Evolutionary conservation across 2,888 invertebrate genomes (phyloP), one percentile per base, ranked within the genome.

Genomic region (Mechanitis mazaeus): DNA sequence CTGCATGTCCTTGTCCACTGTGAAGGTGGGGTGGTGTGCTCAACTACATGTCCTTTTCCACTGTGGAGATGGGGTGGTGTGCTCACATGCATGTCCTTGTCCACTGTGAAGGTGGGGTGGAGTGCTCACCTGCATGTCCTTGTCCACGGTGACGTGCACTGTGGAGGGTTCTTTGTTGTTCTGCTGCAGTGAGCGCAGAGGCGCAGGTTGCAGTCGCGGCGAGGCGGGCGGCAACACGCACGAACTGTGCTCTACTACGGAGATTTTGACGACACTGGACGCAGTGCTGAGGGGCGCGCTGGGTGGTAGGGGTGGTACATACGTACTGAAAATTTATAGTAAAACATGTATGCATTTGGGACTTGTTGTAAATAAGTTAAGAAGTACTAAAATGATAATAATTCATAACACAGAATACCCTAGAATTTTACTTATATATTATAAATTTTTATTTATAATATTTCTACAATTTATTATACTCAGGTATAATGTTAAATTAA

Each of bases 231-330:
- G 58, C 59, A 50, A 53, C 54, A 28, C 47, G 38, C 35, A 54
- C 56, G 5, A 28, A 7, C 11, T 56, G 31, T 60, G 33, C 47
- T 72, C 71, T 31, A 69, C 64, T 33, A 72, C 64, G 0, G 68
- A 61, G 54, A 72, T 67, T 5, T 61, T 64, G 31, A 71, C 65
- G 5, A 33, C 47, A 9, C 42, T 60, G 45, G 12, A 31, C 3
- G 42, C 61, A 63, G 33, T 7, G 45, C 55, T 64, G 63, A 33
- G 60, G 3, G 42, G 11, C 42, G 42, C 11, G 9, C 42, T 42
- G 9, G 42, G 11, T 3, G 31, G 12, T 4, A 50, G 28, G 4
- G 46, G 11, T 46, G 3, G 5, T 2, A 46, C n/a, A 5, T 20
- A 5, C n/a, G 5, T 46, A n/a, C 5, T 20, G 12, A 46, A 12